These are phyloP conservation scores for Drosophila sordidapex DNA, from an alignment of 2,888 invertebrate species.

Conservation along the genomic window DNA sequence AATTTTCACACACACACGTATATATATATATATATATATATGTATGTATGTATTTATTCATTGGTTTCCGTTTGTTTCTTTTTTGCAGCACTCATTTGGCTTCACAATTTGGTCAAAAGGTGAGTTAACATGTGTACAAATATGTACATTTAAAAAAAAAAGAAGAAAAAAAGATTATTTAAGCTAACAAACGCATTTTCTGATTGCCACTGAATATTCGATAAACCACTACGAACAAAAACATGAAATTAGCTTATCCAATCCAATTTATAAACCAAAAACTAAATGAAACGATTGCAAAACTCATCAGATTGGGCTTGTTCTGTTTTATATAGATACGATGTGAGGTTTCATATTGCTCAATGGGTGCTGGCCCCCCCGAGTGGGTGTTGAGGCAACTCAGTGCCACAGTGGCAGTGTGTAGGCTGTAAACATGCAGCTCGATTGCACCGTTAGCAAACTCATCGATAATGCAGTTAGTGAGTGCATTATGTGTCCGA, in stretches of 20 bases:
- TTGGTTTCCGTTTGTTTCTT: constrained; percentile 4
- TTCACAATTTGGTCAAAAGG: constrained; percentile 27
- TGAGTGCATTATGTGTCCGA: constrained; percentile 1
- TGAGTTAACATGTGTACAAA: constrained; percentile 29
- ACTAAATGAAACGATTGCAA: neutral
- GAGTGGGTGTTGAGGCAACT: neutral
- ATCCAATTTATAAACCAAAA: neutral
- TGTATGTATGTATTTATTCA: neutral
- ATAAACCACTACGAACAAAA: neutral
- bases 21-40: neutral
- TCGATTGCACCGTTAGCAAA: constrained; percentile 41
- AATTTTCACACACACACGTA: constrained; percentile 10
- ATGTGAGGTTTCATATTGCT: neutral
- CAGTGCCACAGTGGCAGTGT: neutral
- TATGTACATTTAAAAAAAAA: neutral
- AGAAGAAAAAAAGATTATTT: neutral
- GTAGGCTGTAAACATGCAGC: constrained; percentile 5
- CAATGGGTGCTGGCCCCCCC: neutral
- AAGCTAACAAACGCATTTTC: neutral
- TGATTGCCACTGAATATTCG: neutral
- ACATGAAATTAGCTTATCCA: neutral
- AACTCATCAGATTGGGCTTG: neutral
- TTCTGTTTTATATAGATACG: neutral
- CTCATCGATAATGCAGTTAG: constrained; percentile 36
- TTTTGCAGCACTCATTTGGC: constrained; percentile 13